phyloP scores from a whole-genome alignment of 2,888 invertebrate genomes.

The Blastobasis adustella region DNA sequence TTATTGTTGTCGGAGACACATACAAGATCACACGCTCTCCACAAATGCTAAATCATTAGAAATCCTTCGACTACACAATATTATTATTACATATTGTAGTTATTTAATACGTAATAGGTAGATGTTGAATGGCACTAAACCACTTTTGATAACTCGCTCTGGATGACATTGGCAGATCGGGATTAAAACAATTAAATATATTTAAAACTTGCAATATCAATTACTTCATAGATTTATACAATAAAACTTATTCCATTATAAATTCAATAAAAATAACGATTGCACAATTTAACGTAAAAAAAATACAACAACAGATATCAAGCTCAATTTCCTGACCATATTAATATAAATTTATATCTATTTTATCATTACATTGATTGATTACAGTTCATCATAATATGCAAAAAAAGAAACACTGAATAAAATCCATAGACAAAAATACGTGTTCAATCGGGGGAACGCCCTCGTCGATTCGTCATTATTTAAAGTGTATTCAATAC shows the following conservation, averaged over 20 bases:
- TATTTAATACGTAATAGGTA: conserved; percentile 17
- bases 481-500: conserved; percentile 25
- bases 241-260: conserved; percentile 13
- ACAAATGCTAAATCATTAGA: conserved; percentile 31
- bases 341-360: conserved; percentile 19
- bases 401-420: conserved; percentile 21
- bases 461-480: conserved; percentile 21
- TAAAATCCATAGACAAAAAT: conserved; percentile 29
- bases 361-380: conserved; percentile 5
- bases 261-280: conserved; percentile 31
- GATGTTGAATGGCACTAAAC: conserved; percentile 32
- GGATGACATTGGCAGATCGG: not conserved
- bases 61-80: conserved; percentile 14
- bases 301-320: conserved; percentile 44
- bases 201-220: too few species aligned
- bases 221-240: too few species aligned
- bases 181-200: conserved; percentile 11
- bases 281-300: conserved; percentile 41
- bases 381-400: not conserved
- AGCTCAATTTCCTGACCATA: conserved; percentile 44
- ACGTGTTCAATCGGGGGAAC: conserved; percentile 30
- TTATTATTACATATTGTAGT: too few species aligned
- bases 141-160: conserved; percentile 26
- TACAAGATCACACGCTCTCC: conserved; percentile 15
- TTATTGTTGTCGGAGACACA: conserved; percentile 15